These are phyloP conservation scores for Psittacula echo DNA, from an alignment of 2,797 vertebrate genomes.

Conservation along the genomic window DNA sequence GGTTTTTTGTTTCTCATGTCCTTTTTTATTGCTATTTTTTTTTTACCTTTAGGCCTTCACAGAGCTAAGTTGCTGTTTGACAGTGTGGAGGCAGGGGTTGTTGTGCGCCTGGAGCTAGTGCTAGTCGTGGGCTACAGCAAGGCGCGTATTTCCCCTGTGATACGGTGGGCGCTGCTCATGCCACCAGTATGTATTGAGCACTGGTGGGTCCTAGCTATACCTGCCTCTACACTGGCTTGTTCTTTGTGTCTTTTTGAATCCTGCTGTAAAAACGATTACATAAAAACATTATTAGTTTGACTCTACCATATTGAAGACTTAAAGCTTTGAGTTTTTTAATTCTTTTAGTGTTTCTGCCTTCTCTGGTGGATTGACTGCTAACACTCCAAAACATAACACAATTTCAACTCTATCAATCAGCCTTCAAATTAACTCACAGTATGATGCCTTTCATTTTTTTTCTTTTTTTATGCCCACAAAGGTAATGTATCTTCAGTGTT, in stretches of 20 bases:
- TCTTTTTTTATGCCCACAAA: background rate
- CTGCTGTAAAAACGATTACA: background rate
- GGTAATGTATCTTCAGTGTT: background rate
- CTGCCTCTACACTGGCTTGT: fast-evolving
- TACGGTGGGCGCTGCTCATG: fast-evolving
- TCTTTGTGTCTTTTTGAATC: background rate
- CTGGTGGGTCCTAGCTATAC: background rate
- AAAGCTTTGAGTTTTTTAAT: background rate
- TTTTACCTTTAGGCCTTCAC: background rate
- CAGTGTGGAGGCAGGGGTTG: background rate
- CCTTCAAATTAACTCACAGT: background rate
- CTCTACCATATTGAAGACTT: background rate
- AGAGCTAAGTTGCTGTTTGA: background rate
- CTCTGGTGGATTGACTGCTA: background rate
- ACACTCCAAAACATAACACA: background rate
- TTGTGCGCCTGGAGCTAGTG: no score
- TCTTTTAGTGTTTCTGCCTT: background rate
- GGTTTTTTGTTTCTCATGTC: background rate
- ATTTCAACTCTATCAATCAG: background rate
- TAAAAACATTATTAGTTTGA: background rate
- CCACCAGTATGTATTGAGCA: fast-evolving
- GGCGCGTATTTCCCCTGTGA: fast-evolving
- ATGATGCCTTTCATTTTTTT: background rate
- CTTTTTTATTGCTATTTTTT: background rate
- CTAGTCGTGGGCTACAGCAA: background rate